phyloP scores from a whole-genome alignment of 37 sponge, comb jelly and placozoan genomes.

The Diacarnus erythraeanus region DNA sequence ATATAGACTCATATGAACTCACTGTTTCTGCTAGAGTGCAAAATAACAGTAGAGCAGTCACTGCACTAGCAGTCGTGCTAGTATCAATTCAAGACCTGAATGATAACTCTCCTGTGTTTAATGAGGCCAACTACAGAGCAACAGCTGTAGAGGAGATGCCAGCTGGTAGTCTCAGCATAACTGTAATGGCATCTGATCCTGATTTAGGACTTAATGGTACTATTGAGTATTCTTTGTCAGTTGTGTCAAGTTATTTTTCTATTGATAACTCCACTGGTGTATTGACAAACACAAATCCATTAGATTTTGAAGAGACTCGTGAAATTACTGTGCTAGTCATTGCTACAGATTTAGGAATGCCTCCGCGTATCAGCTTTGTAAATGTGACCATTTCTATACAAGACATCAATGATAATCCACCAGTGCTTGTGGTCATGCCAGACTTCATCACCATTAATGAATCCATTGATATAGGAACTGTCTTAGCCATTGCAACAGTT shows the following conservation, averaged over 20 bases:
- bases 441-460: constrained; percentile 1
- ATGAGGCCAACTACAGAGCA: constrained; percentile 17
- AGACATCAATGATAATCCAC: constrained; percentile 59
- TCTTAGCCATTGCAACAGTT: constrained; percentile 3
- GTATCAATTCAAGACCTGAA: constrained; percentile 70
- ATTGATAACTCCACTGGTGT: constrained; percentile 39
- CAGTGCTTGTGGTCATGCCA: neutral
- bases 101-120: constrained; percentile 77
- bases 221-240: constrained; percentile 15
- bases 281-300: constrained; percentile 11
- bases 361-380: constrained; percentile 26
- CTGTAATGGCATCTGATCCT: constrained; percentile 25
- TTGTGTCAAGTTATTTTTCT: neutral
- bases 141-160: constrained; percentile 40
- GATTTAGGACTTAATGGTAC: constrained; percentile 43
- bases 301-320: constrained; percentile 45
- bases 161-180: neutral
- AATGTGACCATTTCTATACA: constrained; percentile 33
- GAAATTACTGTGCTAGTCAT: constrained; percentile 23
- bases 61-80: constrained; percentile 26
- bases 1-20: constrained; percentile 13
- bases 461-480: constrained; percentile 6
- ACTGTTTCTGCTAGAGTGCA: constrained; percentile 21
- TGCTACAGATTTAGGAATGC: constrained; percentile 60
- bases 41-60: neutral